Base-by-base conservation (phyloP, 1,140 invertebrate genomes). In the Scylla paramamosain region DNA sequence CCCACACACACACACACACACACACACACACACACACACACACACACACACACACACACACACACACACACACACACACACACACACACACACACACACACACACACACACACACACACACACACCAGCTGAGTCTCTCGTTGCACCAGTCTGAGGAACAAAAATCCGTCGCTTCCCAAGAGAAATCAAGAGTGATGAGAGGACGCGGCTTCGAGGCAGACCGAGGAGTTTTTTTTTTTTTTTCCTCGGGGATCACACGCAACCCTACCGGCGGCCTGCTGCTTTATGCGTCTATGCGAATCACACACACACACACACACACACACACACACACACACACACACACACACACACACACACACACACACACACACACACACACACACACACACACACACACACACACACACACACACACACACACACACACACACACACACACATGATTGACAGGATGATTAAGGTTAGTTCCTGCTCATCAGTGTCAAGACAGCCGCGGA, bases 161-260 rank as follows among this genome's bases (percentile, higher is more conserved):
- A 87, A 87, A 87, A 87, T 87, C 31, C 14, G 39, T 39, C 84
- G 84, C 84, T 39, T 32, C 84, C 84, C 84, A 14, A 46, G 84
- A 87, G 84, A 87, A 87, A 87, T 87, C 84, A 87, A 87, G 84
- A 87, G 84, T 87, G 84, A 87, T 87, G 84, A 87, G 84, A 87
- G 31, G 84, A 87, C 31, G 39, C 39, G 84, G 39, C 39, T 39
- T 87, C 39, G 29, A 87, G 84, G 31, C 39, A 16, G 29, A 20
- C 84, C 84, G 39, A 16, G 84, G 84, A 87, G 39, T 7, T 25
- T 77, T n/a, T 25, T 77, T 7, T n/a, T 77, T 25, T n/a, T 77
- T n/a, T 77, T 77, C 20, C 20, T 77, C 25, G 4, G 0, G 0
- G n/a, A n/a, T n/a, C 8, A n/a, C 67, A n/a, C n/a, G 67, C 67